phyloP scores from a whole-genome alignment of 2,113 vertebrate species.

The Gambusia holbrooki region DNA sequence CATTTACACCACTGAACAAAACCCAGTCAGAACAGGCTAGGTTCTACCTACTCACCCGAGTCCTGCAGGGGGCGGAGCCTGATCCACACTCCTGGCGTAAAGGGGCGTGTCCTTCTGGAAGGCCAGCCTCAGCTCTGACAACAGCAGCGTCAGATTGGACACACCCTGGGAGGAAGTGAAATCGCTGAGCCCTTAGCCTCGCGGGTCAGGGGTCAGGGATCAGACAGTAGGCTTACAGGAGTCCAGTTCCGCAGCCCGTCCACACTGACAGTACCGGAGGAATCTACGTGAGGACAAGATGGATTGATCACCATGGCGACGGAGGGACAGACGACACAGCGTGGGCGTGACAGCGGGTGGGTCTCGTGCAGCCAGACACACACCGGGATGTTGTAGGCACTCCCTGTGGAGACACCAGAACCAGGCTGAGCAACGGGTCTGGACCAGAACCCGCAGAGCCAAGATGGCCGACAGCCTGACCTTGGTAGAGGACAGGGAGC shows the following conservation, averaged over 20 bases:
- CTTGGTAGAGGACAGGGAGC: conserved; percentile 75
- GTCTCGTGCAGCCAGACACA: conserved; percentile 81
- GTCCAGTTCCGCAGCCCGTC: conserved; percentile 72
- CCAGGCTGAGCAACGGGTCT: background rate
- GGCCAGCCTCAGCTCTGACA: conserved; percentile 77
- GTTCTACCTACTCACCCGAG: conserved; percentile 15
- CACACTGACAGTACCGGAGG: conserved; percentile 62
- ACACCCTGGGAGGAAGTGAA: conserved; percentile 60
- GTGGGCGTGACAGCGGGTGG: conserved; percentile 73
- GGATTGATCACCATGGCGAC: conserved; percentile 76
- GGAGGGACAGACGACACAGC: conserved; percentile 74
- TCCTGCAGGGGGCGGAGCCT: conserved; percentile 9
- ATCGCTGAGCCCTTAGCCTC: background rate
- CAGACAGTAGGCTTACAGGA: conserved; percentile 49
- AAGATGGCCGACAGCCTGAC: conserved; percentile 38
- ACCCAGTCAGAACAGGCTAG: too few species aligned
- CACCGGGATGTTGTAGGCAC: conserved; percentile 78
- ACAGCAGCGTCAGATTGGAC: conserved; percentile 70
- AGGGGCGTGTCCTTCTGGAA: conserved; percentile 78
- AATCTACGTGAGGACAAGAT: conserved; percentile 70
- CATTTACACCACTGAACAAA: too few species aligned
- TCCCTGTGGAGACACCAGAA: conserved; percentile 47
- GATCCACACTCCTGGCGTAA: conserved; percentile 50
- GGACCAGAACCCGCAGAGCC: background rate
- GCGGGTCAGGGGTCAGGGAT: too few species aligned